Base-by-base conservation (phyloP, 2,113 vertebrate genomes). In the Triplophysa siluroides region DNA sequence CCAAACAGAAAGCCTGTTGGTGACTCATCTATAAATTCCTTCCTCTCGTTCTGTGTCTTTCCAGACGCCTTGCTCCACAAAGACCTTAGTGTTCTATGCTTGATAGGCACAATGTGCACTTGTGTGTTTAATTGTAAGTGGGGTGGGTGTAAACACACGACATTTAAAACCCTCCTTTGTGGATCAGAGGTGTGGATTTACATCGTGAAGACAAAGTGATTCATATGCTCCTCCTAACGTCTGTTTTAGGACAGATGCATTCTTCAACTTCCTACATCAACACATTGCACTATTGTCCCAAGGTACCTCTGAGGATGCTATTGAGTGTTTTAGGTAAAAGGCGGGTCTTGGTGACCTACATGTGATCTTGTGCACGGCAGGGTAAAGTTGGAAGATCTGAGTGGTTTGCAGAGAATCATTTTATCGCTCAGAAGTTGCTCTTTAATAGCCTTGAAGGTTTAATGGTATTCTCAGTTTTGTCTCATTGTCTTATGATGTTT, bases 21-120 rank as follows among this genome's bases (percentile, higher is more conserved):
- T 94, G 91, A 93, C 88, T 93, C 91, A 92, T 89, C 90, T 84
- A 81, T 88, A 92, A 91, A 92, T 91, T 92, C 92, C 91, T 92
- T 90, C 89, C 91, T 89, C 85, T 90, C 87, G 69, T 88, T 88
- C 89, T 90, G 85, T 85, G 86, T 88, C 81, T 43, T 83, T 88
- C 88, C 87, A 90, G 89, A 90, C 87, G 89, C 90, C 90, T 88
- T 81, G 86, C 88, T 85, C 58, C 84, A 93, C 92, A 94, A 94
- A 95, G 94, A 88, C 81, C 87, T 84, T 88, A 92, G 86, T 92
- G 92, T 93, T 90, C 87, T 83, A n/a, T 73, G 75, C 19, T 84
- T 77, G 88, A 71, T 63, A 29, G 92, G 92, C 91, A 94, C 92
- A 93, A 93, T 87, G 88, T 91, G 85, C 83, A 91, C 87, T 91